These are phyloP conservation scores for Gastracanthus pulcherrimus DNA, from an alignment of 2,888 invertebrate species.

Conservation along the genomic window DNA sequence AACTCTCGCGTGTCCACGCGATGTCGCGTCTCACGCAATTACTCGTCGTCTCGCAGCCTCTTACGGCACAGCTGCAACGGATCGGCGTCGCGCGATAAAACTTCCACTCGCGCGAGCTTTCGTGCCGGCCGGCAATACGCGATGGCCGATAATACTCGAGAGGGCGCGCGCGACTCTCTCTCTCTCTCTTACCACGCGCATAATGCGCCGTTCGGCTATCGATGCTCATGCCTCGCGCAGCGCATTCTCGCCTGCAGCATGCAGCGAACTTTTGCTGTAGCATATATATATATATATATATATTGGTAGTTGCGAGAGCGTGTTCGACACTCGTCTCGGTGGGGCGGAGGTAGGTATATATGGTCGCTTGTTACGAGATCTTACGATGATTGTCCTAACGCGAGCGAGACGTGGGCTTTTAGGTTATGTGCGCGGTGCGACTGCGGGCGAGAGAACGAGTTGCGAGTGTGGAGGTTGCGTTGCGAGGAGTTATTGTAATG, in stretches of 20 bases:
- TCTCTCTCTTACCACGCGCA: too few relatives aligned
- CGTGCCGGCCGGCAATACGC: constrained; percentile 53
- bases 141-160: constrained; percentile 40
- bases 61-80: too few relatives aligned
- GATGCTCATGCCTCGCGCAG: not conserved
- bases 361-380: constrained; percentile 9
- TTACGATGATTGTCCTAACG: constrained; percentile 20
- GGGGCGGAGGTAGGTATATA: not conserved
- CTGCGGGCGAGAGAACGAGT: not conserved
- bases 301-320: too few relatives aligned
- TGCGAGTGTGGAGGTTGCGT: too few relatives aligned
- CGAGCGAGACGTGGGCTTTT: not conserved
- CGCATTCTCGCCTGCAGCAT: not conserved
- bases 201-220: constrained; percentile 23
- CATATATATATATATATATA: too few relatives aligned
- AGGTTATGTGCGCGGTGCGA: not conserved
- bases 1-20: not conserved
- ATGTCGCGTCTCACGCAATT: constrained; percentile 67
- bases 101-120: constrained; percentile 59
- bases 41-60: constrained; percentile 65
- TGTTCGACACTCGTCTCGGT: constrained; percentile 27
- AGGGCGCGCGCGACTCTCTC: too few relatives aligned
- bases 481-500: too few relatives aligned
- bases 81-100: constrained; percentile 66
- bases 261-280: too few relatives aligned